These are phyloP conservation scores for Bolinopsis microptera DNA, from an alignment of 37 sponge, comb jelly and placozoan species.

Conservation along the genomic window DNA sequence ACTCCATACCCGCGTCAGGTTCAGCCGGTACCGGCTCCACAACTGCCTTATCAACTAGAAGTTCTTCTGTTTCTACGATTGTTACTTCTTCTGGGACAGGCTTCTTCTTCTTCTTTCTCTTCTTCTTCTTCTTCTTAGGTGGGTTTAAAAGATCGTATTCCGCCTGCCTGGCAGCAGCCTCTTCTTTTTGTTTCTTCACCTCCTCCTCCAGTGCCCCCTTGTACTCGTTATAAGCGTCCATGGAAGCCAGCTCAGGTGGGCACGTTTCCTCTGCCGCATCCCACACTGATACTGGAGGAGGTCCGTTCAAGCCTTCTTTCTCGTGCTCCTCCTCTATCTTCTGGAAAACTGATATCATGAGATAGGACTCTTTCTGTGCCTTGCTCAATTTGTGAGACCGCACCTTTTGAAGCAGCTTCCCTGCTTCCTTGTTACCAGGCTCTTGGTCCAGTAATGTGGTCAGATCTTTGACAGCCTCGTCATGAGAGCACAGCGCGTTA, in stretches of 20 bases:
- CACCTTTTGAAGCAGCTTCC: not conserved
- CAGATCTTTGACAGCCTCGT: not conserved
- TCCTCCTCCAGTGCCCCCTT: not conserved
- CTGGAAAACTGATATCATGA: constrained; percentile 14
- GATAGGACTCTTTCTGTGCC: not conserved
- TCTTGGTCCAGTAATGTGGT: not conserved
- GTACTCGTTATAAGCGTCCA: constrained; percentile 2
- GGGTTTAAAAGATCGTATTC: not conserved
- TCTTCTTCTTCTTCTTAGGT: constrained; percentile 61
- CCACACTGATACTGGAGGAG: not conserved
- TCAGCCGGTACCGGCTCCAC: constrained; percentile 7
- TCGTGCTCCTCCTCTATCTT: not conserved
- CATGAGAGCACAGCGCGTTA: not conserved
- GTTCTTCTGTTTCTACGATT: not conserved
- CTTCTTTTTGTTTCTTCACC: not conserved
- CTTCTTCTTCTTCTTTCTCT: constrained; percentile 64
- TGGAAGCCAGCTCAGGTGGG: not conserved
- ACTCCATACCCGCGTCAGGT: constrained; percentile 18
- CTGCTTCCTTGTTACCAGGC: not conserved
- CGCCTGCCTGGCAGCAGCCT: not conserved
- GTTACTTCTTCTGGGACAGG: not conserved
- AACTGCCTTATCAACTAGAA: not conserved
- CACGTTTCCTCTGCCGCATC: not conserved
- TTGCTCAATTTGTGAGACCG: not conserved
- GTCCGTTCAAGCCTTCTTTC: not conserved